phyloP scores from a whole-genome alignment of 2,888 invertebrate species.

The Allygus modestus region DNA sequence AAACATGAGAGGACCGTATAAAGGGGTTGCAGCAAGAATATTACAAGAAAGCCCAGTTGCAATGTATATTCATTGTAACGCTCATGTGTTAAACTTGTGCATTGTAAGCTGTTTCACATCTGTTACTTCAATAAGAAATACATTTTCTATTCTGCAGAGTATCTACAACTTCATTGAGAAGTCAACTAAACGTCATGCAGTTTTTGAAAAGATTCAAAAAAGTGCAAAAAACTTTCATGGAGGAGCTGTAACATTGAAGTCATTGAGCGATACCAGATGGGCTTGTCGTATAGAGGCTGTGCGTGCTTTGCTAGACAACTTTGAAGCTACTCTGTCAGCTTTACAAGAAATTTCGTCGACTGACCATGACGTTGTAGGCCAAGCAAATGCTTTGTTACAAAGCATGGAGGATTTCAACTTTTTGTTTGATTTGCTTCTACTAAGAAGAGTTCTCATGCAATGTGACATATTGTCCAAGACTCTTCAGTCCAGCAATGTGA shows the following conservation, averaged over 20 bases:
- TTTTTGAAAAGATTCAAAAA: slow-evolving; percentile 54
- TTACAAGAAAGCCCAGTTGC: slow-evolving; percentile 67
- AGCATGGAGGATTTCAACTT: slow-evolving; percentile 42
- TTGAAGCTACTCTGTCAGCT: background rate
- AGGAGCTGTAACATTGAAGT: slow-evolving; percentile 13
- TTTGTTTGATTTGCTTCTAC: slow-evolving; percentile 21
- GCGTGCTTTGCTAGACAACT: slow-evolving; percentile 10
- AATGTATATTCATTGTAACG: slow-evolving; percentile 66
- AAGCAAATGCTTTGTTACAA: slow-evolving; percentile 52
- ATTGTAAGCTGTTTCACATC: slow-evolving; percentile 19
- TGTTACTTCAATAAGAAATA: slow-evolving; percentile 52
- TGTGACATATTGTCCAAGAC: slow-evolving; percentile 45
- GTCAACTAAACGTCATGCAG: slow-evolving; percentile 49
- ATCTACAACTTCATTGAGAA: slow-evolving; percentile 60
- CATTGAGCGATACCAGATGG: slow-evolving; percentile 53
- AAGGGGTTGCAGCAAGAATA: slow-evolving; percentile 68
- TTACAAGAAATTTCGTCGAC: slow-evolving; percentile 10
- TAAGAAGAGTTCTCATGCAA: slow-evolving; percentile 36
- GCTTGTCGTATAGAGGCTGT: slow-evolving; percentile 31
- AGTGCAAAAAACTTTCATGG: slow-evolving; percentile 21
- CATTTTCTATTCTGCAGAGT: slow-evolving; percentile 52
- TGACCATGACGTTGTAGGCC: background rate
- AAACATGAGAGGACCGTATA: slow-evolving; percentile 68
- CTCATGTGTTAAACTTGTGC: slow-evolving; percentile 53
- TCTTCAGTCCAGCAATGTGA: slow-evolving; percentile 33